These are phyloP conservation scores for Macroramphosus scolopax DNA, from an alignment of 2,797 vertebrate species.

Conservation along the genomic window DNA sequence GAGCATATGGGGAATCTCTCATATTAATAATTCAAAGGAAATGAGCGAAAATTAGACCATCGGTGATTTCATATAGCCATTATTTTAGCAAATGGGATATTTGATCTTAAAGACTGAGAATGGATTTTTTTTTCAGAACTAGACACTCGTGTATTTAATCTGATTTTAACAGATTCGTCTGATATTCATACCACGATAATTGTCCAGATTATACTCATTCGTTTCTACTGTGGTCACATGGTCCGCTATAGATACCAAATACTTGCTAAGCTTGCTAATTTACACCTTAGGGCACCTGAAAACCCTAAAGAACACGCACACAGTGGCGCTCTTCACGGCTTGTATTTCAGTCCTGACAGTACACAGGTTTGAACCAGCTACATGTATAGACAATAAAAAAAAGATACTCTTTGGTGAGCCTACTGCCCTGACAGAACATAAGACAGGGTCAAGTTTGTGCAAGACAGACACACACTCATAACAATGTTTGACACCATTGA, in stretches of 20 bases:
- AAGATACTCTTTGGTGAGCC: neutral
- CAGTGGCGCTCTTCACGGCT: conserved; percentile 34
- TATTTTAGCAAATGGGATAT: conserved; percentile 81
- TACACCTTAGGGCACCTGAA: too few relatives aligned
- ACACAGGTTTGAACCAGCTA: conserved; percentile 4
- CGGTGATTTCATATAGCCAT: conserved; percentile 79
- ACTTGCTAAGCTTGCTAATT: too few relatives aligned
- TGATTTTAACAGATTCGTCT: too few relatives aligned
- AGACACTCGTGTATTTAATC: too few relatives aligned
- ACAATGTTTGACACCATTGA: conserved; percentile 31
- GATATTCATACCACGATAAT: too few relatives aligned
- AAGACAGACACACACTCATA: conserved; percentile 6
- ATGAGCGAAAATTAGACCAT: conserved; percentile 89
- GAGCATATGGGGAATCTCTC: conserved; percentile 93
- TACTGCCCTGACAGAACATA: neutral
- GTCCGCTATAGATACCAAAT: too few relatives aligned
- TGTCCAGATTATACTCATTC: conserved; percentile 25
- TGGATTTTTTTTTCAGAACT: conserved; percentile 26
- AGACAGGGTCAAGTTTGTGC: conserved; percentile 14
- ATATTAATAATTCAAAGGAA: conserved; percentile 95
- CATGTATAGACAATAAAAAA: neutral
- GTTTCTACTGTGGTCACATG: conserved; percentile 7
- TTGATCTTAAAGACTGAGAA: conserved; percentile 58
- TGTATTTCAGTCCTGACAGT: conserved; percentile 33
- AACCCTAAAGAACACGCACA: conserved; percentile 23